Base-by-base conservation (phyloP, 2,797 vertebrate species). In the Triplophysa bombifrons region DNA sequence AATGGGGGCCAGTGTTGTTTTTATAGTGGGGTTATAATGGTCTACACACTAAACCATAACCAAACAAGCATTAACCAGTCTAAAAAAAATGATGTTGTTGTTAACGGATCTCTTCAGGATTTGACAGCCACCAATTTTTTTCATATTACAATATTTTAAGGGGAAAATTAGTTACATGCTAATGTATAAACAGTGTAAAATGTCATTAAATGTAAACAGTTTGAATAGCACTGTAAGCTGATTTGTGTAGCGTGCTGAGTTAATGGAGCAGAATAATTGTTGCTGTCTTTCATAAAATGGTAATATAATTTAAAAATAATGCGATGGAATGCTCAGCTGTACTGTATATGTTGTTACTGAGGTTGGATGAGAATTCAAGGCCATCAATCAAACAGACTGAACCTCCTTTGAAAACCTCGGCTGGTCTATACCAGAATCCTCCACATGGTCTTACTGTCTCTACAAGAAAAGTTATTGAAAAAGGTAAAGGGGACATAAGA, bases 241-340 rank as follows among this genome's bases (percentile, higher is more conserved):
- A 86, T 87, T 86, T 8, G 80, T 79, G 50, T 82, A 87, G 90
- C 88, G 89, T 90, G 87, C 89, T 70, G 86, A 90, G 90, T 89
- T 93, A 91, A 89, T 85, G 92, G 11, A 89, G 85, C 86, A 91
- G 90, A 89, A 87, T 51, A 87, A 84, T 76, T 85, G 88, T 86
- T 84, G 82, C 82, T 88, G 83, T 82, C 86, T 83, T 84, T 85
- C 90, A 90, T 92, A 87, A 87, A 91, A 90, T 85, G 87, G 89
- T 90, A 92, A 92, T 89, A 84, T 91, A 90, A 93, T 91, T 91
- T 88, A 74, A 92, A 92, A 89, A 84, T 91, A 90, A 93, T 91
- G 91, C 89, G 75, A 63, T 70, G 90, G 92, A 92, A 93, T 92
- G 90, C 80, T 85, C 85, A 86, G 86, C 53, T 76, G 86, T 84